phyloP scores from a whole-genome alignment of 2,888 invertebrate genomes.

The Erebia ligea region DNA sequence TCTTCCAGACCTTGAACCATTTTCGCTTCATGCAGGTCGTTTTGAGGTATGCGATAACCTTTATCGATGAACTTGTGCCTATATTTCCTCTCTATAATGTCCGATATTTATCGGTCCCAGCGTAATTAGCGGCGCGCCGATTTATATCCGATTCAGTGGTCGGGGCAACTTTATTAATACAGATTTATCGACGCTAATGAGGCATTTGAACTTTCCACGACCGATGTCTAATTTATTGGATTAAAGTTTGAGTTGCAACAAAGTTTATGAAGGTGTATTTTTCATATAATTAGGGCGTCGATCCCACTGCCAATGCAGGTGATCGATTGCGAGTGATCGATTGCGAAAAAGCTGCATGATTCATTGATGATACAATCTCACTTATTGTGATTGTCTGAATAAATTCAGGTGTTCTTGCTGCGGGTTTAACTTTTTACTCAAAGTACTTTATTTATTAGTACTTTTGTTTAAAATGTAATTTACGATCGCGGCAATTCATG shows the following conservation, averaged over 20 bases:
- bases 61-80: too few species aligned
- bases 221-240: constrained; percentile 36
- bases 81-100: constrained; percentile 63
- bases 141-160: constrained; percentile 59
- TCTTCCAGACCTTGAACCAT: too few species aligned
- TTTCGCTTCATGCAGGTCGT: too few species aligned
- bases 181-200: constrained; percentile 58
- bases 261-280: neutral
- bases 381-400: too few species aligned
- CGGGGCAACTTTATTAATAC: constrained; percentile 51
- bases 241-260: constrained; percentile 21
- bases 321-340: neutral
- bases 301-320: neutral
- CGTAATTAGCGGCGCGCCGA: constrained; percentile 73
- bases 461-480: too few species aligned
- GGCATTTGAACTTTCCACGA: constrained; percentile 49
- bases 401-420: too few species aligned
- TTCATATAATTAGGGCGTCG: neutral
- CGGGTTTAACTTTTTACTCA: too few species aligned
- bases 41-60: too few species aligned
- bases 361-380: too few species aligned
- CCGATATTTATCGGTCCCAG: constrained; percentile 70
- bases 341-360: neutral
- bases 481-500: too few species aligned
- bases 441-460: too few species aligned